phyloP scores from a whole-genome alignment of 2,797 vertebrate species.

The Brachyalestes nurse region DNA sequence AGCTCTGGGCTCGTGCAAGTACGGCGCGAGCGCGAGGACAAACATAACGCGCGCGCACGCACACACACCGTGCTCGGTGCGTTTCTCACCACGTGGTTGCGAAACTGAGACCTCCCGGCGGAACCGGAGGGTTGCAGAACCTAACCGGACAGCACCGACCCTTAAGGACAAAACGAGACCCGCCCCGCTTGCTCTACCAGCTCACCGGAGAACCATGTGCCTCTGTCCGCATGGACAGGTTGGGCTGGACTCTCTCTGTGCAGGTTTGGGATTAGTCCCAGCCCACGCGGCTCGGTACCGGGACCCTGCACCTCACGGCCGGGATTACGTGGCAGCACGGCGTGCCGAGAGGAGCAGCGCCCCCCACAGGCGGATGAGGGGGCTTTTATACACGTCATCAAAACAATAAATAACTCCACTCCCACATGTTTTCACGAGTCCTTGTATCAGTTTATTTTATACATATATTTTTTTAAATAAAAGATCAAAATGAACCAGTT shows the following conservation, averaged over 20 bases:
- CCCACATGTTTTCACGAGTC: too few relatives aligned
- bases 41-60: neutral
- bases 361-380: conserved; percentile 7
- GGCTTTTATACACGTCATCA: conserved; percentile 10
- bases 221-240: neutral
- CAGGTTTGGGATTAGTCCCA: too few relatives aligned
- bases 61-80: neutral
- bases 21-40: conserved; percentile 8
- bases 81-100: neutral
- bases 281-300: neutral
- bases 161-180: neutral
- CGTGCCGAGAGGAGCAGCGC: conserved; percentile 13
- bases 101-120: neutral
- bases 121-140: neutral
- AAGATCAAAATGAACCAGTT: too few relatives aligned
- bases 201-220: neutral
- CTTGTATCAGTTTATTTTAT: too few relatives aligned
- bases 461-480: too few relatives aligned
- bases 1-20: neutral
- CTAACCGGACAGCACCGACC: neutral
- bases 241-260: too few relatives aligned
- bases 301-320: conserved; percentile 15
- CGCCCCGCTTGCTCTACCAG: neutral
- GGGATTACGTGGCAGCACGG: conserved; percentile 60
- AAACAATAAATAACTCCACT: neutral